A percentile compares a stretch with the other conserved stretches of the same genome.
phyloP scores from a whole-genome alignment of 92 coral and sea anemone species.

The Diadumene lineata region DNA sequence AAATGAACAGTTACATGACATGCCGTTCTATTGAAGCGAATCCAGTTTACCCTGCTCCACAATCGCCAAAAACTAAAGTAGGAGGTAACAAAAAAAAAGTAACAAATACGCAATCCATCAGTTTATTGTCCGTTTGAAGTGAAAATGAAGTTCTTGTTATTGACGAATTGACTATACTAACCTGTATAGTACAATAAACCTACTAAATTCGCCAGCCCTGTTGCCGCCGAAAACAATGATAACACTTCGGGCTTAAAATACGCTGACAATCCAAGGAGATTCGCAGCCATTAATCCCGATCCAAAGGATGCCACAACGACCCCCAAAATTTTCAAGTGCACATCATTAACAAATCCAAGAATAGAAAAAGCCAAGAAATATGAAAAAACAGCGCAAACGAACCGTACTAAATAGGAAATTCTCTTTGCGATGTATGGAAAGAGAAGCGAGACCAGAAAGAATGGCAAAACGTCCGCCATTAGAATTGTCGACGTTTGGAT shows the following conservation, averaged over 20 bases:
- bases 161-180: too few species aligned
- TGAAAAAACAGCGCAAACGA: slow-evolving; percentile 61
- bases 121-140: too few species aligned
- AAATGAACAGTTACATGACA: too few species aligned
- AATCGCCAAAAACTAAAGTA: too few species aligned
- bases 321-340: slow-evolving; percentile 77
- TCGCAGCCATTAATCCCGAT: slow-evolving; percentile 77
- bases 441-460: slow-evolving; percentile 64
- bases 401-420: slow-evolving; percentile 67
- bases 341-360: slow-evolving; percentile 58
- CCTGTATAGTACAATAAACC: slow-evolving; percentile 84
- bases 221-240: slow-evolving; percentile 72
- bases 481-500: slow-evolving; percentile 84
- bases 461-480: slow-evolving; percentile 78
- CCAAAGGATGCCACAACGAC: slow-evolving; percentile 78
- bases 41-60: too few species aligned
- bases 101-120: too few species aligned
- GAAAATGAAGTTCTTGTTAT: too few species aligned
- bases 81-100: too few species aligned
- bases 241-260: slow-evolving; percentile 65
- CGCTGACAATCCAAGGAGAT: slow-evolving; percentile 70
- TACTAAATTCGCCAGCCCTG: slow-evolving; percentile 70
- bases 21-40: too few species aligned
- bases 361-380: slow-evolving; percentile 64
- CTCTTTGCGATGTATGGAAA: slow-evolving; percentile 78